Evolutionary conservation across 2,888 invertebrate species (phyloP), one percentile per base, ranked within the genome.

Genomic region (Plutella xylostella): DNA sequence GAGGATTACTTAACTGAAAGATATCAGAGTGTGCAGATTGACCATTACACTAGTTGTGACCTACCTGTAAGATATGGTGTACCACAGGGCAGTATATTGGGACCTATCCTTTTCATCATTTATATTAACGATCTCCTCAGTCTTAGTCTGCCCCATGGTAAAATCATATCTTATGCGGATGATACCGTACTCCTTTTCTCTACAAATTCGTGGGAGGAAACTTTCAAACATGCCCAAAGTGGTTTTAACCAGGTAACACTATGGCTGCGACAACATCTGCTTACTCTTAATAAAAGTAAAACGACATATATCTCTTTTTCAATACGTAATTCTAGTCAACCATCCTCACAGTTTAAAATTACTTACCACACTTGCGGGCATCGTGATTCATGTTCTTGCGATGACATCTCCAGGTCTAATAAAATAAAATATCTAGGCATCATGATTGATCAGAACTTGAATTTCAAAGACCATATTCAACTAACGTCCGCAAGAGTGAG

Each of bases 1-100:
- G 19, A 12, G 21, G 42, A 40, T 21, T 51, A 51, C n/a, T 37
- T 50, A 9, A 12, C 30, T 4, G 18, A 35, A 43, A 1, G 41
- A 4, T 4, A 22, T 34, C 12, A 41, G 18, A 15, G 18, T 18
- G 42, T 42, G n/a, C 33, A 33, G 21, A 42, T 42, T 14, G 33
- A 15, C 0, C 14, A 33, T 4, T 9, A 12, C 7, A 6, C 15
- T 2, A 42, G 42, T 33, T 7, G 6, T 14, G 5, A 20, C 9
- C 4, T 15, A 4, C 7, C 1, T 5, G 33, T 42, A 11, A 28
- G 28, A 11, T 28, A n/a, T 11, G 28, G 28, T 28, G 30, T 41
- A 2, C 41, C 41, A 2, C 41, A 42, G n/a, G 31, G 42, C 4
- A 42, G 42, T 15, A 18, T 42, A 2, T n/a, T 40, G 9, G 28